Base-by-base conservation (phyloP, 2,113 vertebrate species). In the Apteryx mantelli region DNA sequence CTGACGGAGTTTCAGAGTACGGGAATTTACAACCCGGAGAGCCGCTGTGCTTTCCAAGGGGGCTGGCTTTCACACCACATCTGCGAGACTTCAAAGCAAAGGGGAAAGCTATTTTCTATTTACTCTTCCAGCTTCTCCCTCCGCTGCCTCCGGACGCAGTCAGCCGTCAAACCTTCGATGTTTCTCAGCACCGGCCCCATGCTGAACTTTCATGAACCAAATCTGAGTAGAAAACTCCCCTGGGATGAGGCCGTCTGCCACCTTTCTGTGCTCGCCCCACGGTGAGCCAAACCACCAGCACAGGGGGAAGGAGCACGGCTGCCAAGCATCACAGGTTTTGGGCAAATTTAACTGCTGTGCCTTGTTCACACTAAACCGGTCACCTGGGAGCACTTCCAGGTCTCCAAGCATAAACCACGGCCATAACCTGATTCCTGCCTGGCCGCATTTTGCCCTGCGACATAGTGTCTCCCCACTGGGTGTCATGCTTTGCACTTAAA, bases 81-180 rank as follows among this genome's bases (percentile, higher is more conserved):
- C 91, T 74, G 93, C 2, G 1, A 77, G 82, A 82, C 93, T 94
- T 95, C 91, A 97, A 96, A 97, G 87, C 66, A 66, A 61, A 77
- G 12, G 76, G 58, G 38, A 76, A 93, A 95, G 48, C 53, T 77
- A 52, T 66, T 95, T 94, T 86, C 78, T 80, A 9, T 75, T 77
- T 93, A 77, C 64, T 0, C 0, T 68, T 91, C 66, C 81, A 66
- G 38, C 91, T 97, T 93, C 63, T 36, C 71, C 46, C 84, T 84
- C 82, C 1, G 1, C 63, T 69, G 68, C 74, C 77, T 89, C 74
- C 95, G 82, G 66, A 92, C 11, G 14, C 48, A 40, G 53, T 83
- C 82, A 96, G 40, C 58, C 50, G 36, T 58, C 21, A 68, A 68
- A 78, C 77, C 73, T 38, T 32, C 21, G 74, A 58, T 10, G 8